Evolutionary conservation across 2,113 vertebrate genomes (phyloP).

Genomic region (Opisthocomus hoazin): DNA sequence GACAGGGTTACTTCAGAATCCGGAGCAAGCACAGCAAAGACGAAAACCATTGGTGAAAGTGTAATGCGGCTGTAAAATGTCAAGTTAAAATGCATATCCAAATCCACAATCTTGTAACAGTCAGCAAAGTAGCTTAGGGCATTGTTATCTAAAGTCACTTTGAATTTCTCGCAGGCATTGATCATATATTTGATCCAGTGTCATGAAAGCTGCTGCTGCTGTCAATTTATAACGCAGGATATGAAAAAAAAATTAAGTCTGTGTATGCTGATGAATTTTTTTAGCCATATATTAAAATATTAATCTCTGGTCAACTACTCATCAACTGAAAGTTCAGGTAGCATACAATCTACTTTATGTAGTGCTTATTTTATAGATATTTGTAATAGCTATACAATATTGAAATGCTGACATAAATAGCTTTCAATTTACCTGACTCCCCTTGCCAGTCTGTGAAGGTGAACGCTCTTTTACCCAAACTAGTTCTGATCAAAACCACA

Average conservation of each 20-base stretch:
- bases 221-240: background rate
- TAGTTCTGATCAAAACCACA: slow-evolving; percentile 50
- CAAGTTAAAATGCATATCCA: background rate
- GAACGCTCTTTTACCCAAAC: slow-evolving; percentile 10
- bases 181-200: slow-evolving; percentile 12
- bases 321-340: background rate
- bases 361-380: slow-evolving; percentile 15
- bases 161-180: slow-evolving; percentile 14
- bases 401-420: slow-evolving; percentile 12
- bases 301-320: background rate
- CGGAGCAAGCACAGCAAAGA: background rate
- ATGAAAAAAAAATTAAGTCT: background rate
- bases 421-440: slow-evolving; percentile 32
- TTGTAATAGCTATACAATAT: background rate
- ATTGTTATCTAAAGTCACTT: slow-evolving; percentile 13
- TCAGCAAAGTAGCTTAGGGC: background rate
- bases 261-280: background rate
- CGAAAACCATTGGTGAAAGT: background rate
- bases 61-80: background rate
- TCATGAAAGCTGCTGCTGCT: background rate
- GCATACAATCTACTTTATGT: background rate
- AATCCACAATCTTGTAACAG: background rate
- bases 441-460: slow-evolving; percentile 50
- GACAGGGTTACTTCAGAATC: background rate
- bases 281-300: background rate